Percentiles rank a stretch among this genome's conserved stretches.
phyloP scores from a whole-genome alignment of 2,113 vertebrate species.

The Corapipo altera region DNA sequence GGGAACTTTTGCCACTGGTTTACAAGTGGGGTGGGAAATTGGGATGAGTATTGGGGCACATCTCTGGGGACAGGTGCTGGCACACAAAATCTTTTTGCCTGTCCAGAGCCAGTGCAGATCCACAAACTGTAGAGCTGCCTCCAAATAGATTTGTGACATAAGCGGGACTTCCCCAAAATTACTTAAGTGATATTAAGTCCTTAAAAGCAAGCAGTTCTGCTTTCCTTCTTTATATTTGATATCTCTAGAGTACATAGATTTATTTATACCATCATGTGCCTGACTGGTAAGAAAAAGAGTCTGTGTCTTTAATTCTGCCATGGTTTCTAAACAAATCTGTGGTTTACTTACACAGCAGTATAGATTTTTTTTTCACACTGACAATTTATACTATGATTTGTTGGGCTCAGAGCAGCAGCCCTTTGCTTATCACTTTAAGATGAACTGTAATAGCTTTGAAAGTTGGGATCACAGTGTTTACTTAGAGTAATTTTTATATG shows the following conservation, averaged over 20 bases:
- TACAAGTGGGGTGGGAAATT: not conserved
- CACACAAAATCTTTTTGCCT: not conserved
- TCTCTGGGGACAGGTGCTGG: not conserved
- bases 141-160: not conserved
- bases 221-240: not conserved
- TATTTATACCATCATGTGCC: not conserved
- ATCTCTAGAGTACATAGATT: not conserved
- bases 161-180: not conserved
- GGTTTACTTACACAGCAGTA: not conserved
- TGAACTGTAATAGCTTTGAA: not conserved
- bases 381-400: not conserved
- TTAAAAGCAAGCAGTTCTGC: not conserved
- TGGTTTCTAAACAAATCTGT: not conserved
- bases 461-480: not conserved
- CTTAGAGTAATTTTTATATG: not conserved
- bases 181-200: not conserved
- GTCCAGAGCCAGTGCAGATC: not conserved
- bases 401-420: not conserved
- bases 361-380: not conserved
- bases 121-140: not conserved
- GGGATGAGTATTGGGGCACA: not conserved
- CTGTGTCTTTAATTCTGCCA: not conserved
- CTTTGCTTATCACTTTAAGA: not conserved
- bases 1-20: not conserved
- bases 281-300: not conserved